Evolutionary conservation across 23 tunicate species (phyloP), one percentile per base, ranked within the genome.

Genomic region (Diplosoma virens): DNA sequence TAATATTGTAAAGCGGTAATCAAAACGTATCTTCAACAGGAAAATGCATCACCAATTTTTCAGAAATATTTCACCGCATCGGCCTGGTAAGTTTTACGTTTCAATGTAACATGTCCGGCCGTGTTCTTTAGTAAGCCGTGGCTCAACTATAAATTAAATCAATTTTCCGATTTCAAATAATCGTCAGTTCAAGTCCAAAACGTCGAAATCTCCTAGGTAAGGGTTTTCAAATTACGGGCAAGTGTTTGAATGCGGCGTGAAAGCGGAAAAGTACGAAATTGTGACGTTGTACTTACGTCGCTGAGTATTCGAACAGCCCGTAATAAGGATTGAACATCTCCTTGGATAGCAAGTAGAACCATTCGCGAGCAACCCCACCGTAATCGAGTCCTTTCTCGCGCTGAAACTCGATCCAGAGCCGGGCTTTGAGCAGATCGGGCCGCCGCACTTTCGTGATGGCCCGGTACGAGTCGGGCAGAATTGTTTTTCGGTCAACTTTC

Each of bases 261-360:
- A 46, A 11, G 52, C 52, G 52, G 52, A 46, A 46, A 11, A 16
- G 16, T 46, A 16, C 16, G n/a, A n/a, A n/a, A n/a, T n/a, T n/a
- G n/a, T n/a, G n/a, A n/a, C n/a, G n/a, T n/a, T n/a, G n/a, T n/a
- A n/a, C 97, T 85, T 71, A 92, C 97, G 98, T 82, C 27, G 98
- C 86, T 23, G 98, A 93, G 79, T 93, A 93, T 74, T 93, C 93
- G 72, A 86, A 93, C 11, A 93, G 77, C 11, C 98, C 98, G 73
- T 93, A 93, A 53, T 93, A 93, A 0, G 98, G 98, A 66, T 93
- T 93, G 50, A 93, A 93, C 98, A 93, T 93, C 73, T 93, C 98
- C 71, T 93, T 93, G 3, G 98, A 93, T 18, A 93, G 72, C 34
- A 93, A 67, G 59, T 93, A 93, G 79, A 93, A 93, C 98, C 98